Evolutionary conservation across 2,888 invertebrate genomes (phyloP), one percentile per base, ranked within the genome.

Genomic region (Andrena praecox): DNA sequence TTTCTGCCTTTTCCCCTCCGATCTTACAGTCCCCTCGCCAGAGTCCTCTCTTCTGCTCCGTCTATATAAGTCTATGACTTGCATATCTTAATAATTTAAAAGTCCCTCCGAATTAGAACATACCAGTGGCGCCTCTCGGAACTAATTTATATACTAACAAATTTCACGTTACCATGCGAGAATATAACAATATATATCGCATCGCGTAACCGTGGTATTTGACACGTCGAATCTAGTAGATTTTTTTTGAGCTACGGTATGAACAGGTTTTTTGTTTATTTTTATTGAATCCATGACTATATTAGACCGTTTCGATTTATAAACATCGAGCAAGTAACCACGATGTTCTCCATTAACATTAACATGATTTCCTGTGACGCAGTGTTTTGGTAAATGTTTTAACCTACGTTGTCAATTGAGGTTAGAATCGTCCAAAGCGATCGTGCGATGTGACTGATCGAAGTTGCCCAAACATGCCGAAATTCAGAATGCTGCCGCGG

Each of bases 401-500:
- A 24, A 27, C 10, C 29, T 24, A 16, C 35, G 59, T 42, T 56
- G 31, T 20, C 16, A 16, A 31, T 64, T 20, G 50, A 82, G 79
- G 85, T 82, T 84, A 78, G 24, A 20, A 27, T 31, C 12, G n/a
- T 35, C 0, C n/a, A 0, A 6, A 64, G 62, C 68, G n/a, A 42
- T 66, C 50, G 68, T 74, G 73, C 73, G 64, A 89, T 84, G 79
- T 86, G 66, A 86, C 52, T 80, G 68, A 72, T 60, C 20, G 54
- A 50, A 31, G 66, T 71, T 35, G 50, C n/a, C 31, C 31, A 50
- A 79, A 50, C n/a, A 95, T 95, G 95, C 93, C 93, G 68, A 92
- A 94, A 91, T 93, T 95, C 84, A 91, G 94, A 60, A 95, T 95
- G 94, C 93, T 95, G 80, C 94, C 95, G 70, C 94, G 95, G 81